Percentiles rank a stretch among this genome's conserved stretches.
Conservation (phyloP, 1,140 invertebrate species). For the Camponotus pennsylvanicus region DNA sequence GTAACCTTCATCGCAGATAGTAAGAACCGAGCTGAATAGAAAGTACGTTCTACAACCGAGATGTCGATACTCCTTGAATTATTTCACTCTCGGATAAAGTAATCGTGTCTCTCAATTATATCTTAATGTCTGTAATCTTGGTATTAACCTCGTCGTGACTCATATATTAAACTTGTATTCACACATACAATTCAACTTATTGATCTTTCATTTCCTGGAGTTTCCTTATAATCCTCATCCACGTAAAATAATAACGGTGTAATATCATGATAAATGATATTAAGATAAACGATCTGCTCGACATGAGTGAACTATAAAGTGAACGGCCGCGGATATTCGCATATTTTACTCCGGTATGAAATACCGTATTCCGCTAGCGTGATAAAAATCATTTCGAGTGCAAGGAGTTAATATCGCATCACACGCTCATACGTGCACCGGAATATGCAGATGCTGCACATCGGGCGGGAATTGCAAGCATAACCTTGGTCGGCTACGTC, state of each 20-base stretch:
- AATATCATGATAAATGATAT: constrained; percentile 27
- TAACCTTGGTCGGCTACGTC: constrained; percentile 68
- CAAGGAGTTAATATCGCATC: constrained; percentile 50
- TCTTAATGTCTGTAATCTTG: constrained; percentile 8
- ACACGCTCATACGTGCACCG: constrained; percentile 21
- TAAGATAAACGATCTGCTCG: constrained; percentile 6
- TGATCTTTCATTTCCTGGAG: neutral
- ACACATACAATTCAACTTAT: neutral
- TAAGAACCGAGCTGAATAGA: neutral
- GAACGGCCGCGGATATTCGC: constrained; percentile 12
- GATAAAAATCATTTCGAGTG: constrained; percentile 52
- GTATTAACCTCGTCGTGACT: neutral
- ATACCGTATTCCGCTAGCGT: neutral
- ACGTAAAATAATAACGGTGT: constrained; percentile 23
- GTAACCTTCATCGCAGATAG: constrained; percentile 21
- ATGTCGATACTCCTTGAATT: constrained; percentile 12
- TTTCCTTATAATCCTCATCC: neutral
- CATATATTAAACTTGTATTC: neutral
- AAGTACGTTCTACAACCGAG: neutral
- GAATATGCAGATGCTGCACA: constrained; percentile 81
- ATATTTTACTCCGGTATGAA: neutral
- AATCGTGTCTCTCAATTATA: constrained; percentile 13
- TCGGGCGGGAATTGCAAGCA: constrained; percentile 69
- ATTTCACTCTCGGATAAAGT: neutral
- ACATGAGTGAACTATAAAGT: constrained; percentile 6